Evolutionary conservation across 2,113 vertebrate genomes (phyloP).

Genomic region (Carassius gibelio): DNA sequence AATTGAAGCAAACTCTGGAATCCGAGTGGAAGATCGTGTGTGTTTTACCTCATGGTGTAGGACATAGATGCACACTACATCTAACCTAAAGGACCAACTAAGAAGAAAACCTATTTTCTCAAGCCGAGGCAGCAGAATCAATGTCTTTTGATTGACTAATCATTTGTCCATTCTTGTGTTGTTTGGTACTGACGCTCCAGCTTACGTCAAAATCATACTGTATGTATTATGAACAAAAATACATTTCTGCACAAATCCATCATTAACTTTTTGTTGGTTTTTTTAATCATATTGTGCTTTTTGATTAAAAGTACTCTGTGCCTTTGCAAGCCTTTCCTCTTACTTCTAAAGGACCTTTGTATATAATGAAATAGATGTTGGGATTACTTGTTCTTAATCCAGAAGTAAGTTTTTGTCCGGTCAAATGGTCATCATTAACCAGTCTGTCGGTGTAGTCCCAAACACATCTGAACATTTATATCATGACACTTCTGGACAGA

Average conservation of each 20-base stretch:
- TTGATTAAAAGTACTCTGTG: slow-evolving; percentile 60
- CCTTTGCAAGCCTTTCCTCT: slow-evolving; percentile 53
- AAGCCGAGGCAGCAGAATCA: slow-evolving; percentile 39
- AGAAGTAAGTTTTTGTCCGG: slow-evolving; percentile 12
- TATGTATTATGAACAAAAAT: slow-evolving; percentile 25
- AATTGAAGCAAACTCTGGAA: slow-evolving; percentile 52
- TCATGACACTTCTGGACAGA: slow-evolving; percentile 79
- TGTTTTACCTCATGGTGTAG: slow-evolving; percentile 75
- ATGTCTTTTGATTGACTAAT: neutral
- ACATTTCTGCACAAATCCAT: slow-evolving; percentile 44
- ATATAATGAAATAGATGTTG: slow-evolving; percentile 43
- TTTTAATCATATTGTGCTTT: slow-evolving; percentile 47
- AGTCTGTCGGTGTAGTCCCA: slow-evolving; percentile 47
- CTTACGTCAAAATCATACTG: slow-evolving; percentile 33
- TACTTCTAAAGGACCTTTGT: slow-evolving; percentile 53
- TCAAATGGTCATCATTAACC: slow-evolving; percentile 48
- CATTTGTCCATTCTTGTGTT: slow-evolving; percentile 6
- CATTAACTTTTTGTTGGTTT: neutral
- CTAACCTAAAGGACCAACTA: slow-evolving; percentile 73
- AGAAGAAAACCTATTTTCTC: slow-evolving; percentile 47
- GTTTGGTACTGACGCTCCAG: neutral
- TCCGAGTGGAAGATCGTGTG: slow-evolving; percentile 69
- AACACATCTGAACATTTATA: slow-evolving; percentile 66
- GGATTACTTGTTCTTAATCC: slow-evolving; percentile 24
- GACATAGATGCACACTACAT: slow-evolving; percentile 67